These are phyloP conservation scores for Neodon shergylaensis DNA, from an alignment of 2,113 vertebrate species.

Conservation along the genomic window DNA sequence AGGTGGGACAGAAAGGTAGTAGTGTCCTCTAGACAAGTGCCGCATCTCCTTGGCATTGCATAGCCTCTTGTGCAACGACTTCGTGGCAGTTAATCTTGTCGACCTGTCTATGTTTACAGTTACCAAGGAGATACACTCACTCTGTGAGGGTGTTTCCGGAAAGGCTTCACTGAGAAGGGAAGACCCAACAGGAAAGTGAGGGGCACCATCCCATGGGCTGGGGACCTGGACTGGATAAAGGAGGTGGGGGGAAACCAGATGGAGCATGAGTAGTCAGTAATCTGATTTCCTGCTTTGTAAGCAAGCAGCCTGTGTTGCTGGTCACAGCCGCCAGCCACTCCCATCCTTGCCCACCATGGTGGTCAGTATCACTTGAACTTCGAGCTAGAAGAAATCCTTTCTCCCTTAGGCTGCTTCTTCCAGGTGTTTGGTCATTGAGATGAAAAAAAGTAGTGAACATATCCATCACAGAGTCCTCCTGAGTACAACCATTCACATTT, in stretches of 20 bases:
- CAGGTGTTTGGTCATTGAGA: not conserved
- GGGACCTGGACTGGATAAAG: not conserved
- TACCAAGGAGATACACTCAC: not conserved
- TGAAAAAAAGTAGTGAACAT: no score
- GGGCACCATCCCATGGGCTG: not conserved
- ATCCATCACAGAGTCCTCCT: not conserved
- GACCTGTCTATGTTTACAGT: not conserved
- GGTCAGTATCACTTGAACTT: not conserved
- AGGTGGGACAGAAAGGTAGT: no score
- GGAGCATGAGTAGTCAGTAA: no score
- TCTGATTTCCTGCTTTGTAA: not conserved
- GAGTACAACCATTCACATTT: not conserved
- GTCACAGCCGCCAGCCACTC: not conserved
- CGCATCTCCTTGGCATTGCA: accelerated
- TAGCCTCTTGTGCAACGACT: no score
- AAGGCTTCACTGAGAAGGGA: not conserved
- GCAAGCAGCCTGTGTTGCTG: not conserved
- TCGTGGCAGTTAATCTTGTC: not conserved
- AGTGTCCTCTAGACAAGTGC: no score
- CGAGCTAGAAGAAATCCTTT: not conserved
- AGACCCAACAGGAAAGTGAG: not conserved
- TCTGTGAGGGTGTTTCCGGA: not conserved
- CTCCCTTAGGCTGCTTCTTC: not conserved
- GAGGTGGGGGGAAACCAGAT: not conserved
- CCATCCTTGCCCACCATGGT: not conserved